Conservation (phyloP, 2,113 vertebrate species). For the Chelonoidis abingdonii region DNA sequence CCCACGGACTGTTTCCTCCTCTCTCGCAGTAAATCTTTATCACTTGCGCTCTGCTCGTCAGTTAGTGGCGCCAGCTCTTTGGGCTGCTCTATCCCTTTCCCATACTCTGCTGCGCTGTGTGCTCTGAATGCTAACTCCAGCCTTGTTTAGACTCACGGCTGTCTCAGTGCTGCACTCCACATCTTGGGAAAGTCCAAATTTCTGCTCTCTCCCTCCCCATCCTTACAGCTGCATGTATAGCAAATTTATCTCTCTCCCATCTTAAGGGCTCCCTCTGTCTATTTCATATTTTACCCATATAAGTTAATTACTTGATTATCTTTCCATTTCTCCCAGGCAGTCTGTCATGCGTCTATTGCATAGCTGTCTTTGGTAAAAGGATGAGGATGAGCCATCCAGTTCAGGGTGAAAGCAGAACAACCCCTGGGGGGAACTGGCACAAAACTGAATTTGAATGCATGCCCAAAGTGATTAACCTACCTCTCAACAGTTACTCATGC, state of each 20-base stretch:
- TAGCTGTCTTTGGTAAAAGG: conserved; percentile 20
- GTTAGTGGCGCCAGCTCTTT: conserved; percentile 83
- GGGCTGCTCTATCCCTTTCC: conserved; percentile 72
- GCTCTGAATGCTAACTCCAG: conserved; percentile 73
- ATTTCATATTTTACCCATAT: conserved; percentile 37
- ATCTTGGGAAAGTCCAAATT: conserved; percentile 17
- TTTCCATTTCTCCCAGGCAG: background rate
- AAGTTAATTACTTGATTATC: conserved; percentile 24
- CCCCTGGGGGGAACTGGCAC: background rate
- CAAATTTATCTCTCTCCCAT: background rate
- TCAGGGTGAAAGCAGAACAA: conserved; percentile 37
- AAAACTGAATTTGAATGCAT: conserved; percentile 49
- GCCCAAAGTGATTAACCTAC: conserved; percentile 58
- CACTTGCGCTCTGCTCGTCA: conserved; percentile 81
- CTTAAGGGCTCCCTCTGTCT: background rate
- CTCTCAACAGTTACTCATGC: background rate
- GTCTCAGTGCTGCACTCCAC: background rate
- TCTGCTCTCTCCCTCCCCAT: background rate
- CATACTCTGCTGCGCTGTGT: conserved; percentile 57
- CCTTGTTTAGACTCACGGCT: conserved; percentile 38
- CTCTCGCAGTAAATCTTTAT: conserved; percentile 86
- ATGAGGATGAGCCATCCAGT: conserved; percentile 40
- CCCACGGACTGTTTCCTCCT: conserved; percentile 82
- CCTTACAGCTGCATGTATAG: background rate
- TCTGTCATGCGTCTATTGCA: background rate